Base-by-base conservation (phyloP, 2,888 invertebrate genomes). In the Seira musarum region DNA sequence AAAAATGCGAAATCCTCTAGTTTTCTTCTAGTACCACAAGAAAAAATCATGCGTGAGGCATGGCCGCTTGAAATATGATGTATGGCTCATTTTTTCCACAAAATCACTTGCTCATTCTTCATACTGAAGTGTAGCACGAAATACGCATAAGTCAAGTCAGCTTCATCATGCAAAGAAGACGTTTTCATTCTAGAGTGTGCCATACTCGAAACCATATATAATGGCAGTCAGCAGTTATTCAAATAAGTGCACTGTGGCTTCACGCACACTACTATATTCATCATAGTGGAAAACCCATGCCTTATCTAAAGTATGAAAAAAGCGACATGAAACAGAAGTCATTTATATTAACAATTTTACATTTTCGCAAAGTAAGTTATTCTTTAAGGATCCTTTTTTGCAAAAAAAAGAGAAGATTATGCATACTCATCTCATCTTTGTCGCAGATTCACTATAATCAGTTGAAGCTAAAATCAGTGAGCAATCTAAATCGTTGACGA, bases 401-500 rank as follows among this genome's bases (percentile, higher is more conserved):
- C 40, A 49, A 30, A 30, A 30, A 30, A 30, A 30, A 30, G 30
- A 30, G 30, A 30, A 30, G 30, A 30, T 30, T 49, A 49, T 49
- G 49, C 15, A 49, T 49, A 49, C 17, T 13, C 49, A 49, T 49
- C 49, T 49, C 49, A 49, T 49, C 49, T 49, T 30, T 30, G 49
- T 49, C 3, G 17, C 49, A 8, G 30, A 49, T 13, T 49, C 49
- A 49, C 49, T 49, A n/a, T 49, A 49, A 49, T 49, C 49, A 49
- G 49, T 49, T 49, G 15, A n/a, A 49, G 49, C 49, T 49, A 49
- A 49, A 49, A 49, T 49, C 49, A 49, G 49, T 49, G 49, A 49
- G 17, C 49, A 49, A 49, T 49, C 49, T 49, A 49, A 49, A 8
- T 49, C 49, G 49, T 49, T 49, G 49, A 49, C 49, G 17, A 49